Base-by-base conservation (phyloP, 2,113 vertebrate species). In the Chrysemys picta region DNA sequence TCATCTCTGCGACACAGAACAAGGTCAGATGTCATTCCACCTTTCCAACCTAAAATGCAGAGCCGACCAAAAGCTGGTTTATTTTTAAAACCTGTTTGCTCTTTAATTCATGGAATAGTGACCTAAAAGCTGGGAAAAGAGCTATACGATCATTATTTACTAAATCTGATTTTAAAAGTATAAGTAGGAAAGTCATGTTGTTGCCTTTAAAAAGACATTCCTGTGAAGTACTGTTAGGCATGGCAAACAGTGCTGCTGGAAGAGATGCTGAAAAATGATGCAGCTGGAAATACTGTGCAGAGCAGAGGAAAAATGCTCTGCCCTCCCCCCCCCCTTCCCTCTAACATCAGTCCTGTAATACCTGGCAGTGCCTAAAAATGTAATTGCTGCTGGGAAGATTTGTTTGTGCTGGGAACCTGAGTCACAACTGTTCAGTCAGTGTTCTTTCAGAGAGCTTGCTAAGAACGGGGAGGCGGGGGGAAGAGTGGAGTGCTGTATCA, bases 331-430 rank as follows among this genome's bases (percentile, higher is more conserved):
- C 69, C 89, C 24, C 50, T 50, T 78, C 16, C 42, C 35, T 88
- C 91, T 90, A 59, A 49, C 47, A 88, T 35, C 42, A 47, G 11
- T 89, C 88, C 17, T 81, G n/a, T 75, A 94, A 69, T 54, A 84
- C 29, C 72, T 90, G 50, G 69, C 47, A 91, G 72, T 96, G 90
- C 75, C 89, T 89, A 85, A 75, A 94, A 94, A 92, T 92, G 31
- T 69, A 90, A 96, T 90, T 95, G 86, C 87, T 97, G 84, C 93
- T 96, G 84, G 93, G 89, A 97, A 97, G 80, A 83, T 17, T 53
- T 24, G 1, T 52, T 42, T 87, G 92, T 92, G 84, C 91, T 89
- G 90, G 80, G 80, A 97, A 95, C 76, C 57, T 96, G 96, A 97
- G 92, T 97, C 88, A 97, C n/a, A 31, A 6, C 52, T 84, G 49